Conservation (phyloP, 2,888 invertebrate species). For the Reticulitermes lucifugus region DNA sequence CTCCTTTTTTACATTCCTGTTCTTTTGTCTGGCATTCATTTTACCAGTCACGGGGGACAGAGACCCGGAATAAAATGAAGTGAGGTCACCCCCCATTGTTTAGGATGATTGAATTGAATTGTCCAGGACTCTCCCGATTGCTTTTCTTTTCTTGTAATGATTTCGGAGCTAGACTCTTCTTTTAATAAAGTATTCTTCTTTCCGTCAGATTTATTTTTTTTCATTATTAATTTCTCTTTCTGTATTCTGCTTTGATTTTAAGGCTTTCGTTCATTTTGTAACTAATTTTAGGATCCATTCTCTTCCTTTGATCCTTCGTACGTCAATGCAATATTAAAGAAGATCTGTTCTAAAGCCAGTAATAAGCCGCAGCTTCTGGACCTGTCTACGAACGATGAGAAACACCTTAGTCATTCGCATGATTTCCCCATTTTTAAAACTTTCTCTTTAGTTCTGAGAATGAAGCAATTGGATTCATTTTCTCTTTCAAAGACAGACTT, state of each 20-base stretch:
- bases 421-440: too few species aligned
- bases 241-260: not conserved
- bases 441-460: too few species aligned
- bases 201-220: not conserved
- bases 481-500: too few species aligned
- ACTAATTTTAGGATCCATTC: not conserved
- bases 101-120: slow-evolving; percentile 4
- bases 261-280: not conserved
- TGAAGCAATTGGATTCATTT: too few species aligned
- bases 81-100: not conserved
- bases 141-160: not conserved
- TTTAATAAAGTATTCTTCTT: too few species aligned
- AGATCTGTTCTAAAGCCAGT: too few species aligned
- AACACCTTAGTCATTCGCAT: too few species aligned
- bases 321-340: too few species aligned
- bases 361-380: too few species aligned
- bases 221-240: not conserved
- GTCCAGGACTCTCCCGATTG: not conserved
- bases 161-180: not conserved
- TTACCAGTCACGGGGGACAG: not conserved
- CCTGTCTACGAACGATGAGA: too few species aligned
- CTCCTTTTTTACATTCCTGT: not conserved
- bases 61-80: not conserved
- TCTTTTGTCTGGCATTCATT: slow-evolving; percentile 5
- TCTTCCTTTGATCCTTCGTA: not conserved